Conservation (phyloP, 64 coral and sea anemone genomes). For the Actinia equina region DNA sequence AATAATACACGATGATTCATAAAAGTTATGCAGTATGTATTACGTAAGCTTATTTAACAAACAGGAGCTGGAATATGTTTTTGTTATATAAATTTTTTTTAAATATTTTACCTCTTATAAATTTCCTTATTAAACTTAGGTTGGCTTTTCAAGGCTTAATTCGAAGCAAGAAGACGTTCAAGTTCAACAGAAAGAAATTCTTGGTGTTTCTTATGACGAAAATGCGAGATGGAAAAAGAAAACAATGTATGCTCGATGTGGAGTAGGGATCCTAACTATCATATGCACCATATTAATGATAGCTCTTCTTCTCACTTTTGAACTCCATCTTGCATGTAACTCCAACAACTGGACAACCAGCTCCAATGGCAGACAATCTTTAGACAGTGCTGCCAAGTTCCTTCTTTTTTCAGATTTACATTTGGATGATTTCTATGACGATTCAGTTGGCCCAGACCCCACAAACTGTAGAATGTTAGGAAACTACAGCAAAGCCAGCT, state of each 20-base stretch:
- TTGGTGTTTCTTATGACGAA: slow-evolving; percentile 20
- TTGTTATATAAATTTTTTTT: neutral
- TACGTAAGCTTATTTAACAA: too few relatives aligned
- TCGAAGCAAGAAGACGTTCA: neutral
- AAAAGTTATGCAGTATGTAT: too few relatives aligned
- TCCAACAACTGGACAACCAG: neutral
- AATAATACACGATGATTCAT: too few relatives aligned
- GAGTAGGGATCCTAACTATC: slow-evolving; percentile 40
- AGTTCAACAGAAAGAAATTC: neutral
- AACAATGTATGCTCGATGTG: slow-evolving; percentile 43
- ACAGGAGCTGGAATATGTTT: too few relatives aligned
- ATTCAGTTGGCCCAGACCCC: slow-evolving; percentile 5
- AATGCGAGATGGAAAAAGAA: slow-evolving; percentile 66
- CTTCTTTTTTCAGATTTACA: slow-evolving; percentile 74
- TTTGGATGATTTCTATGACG: slow-evolving; percentile 64
- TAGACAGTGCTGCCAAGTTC: slow-evolving; percentile 45
- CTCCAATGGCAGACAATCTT: neutral
- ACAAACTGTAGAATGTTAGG: slow-evolving; percentile 38
- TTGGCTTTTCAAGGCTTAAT: slow-evolving; percentile 21
- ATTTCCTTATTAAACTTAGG: neutral
- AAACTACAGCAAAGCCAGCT: slow-evolving; percentile 41
- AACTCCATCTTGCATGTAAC: slow-evolving; percentile 35
- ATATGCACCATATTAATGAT: slow-evolving; percentile 51
- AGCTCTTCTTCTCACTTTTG: slow-evolving; percentile 59
- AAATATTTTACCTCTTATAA: neutral